A percentile compares a stretch with the other conserved stretches of the same genome.
phyloP scores from a whole-genome alignment of 2,113 vertebrate species.

The Cyanoliseus patagonus region DNA sequence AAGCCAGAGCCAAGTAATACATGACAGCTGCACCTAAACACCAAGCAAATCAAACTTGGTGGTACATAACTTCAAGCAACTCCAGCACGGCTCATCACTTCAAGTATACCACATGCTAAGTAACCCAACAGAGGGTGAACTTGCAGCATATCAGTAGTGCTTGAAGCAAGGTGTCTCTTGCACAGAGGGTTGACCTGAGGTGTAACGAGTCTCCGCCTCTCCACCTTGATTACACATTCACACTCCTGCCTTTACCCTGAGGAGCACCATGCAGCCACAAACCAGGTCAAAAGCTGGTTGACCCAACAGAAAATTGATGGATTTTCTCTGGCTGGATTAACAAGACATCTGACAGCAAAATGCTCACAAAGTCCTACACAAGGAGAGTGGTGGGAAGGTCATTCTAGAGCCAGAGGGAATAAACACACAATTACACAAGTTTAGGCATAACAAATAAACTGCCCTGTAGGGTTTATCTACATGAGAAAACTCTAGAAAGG shows the following conservation, averaged over 20 bases:
- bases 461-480: not conserved
- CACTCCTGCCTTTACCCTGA: not conserved
- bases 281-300: not conserved
- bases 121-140: not conserved
- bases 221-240: not conserved
- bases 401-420: not conserved
- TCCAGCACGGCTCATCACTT: not conserved
- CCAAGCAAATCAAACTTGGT: not conserved
- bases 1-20: not conserved
- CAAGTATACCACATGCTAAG: not conserved
- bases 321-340: not conserved
- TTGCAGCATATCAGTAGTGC: not conserved
- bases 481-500: not conserved
- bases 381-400: not conserved
- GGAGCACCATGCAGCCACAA: not conserved
- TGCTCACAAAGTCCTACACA: not conserved
- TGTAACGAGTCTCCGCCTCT: accelerated
- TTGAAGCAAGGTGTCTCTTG: not conserved
- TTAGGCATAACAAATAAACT: not conserved
- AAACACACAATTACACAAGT: not conserved
- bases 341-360: not conserved
- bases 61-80: not conserved
- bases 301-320: not conserved
- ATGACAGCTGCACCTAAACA: not conserved
- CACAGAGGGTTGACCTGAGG: not conserved